Evolutionary conservation across 2,888 invertebrate species (phyloP), one percentile per base, ranked within the genome.

Genomic region (Gasteruption jaculator): DNA sequence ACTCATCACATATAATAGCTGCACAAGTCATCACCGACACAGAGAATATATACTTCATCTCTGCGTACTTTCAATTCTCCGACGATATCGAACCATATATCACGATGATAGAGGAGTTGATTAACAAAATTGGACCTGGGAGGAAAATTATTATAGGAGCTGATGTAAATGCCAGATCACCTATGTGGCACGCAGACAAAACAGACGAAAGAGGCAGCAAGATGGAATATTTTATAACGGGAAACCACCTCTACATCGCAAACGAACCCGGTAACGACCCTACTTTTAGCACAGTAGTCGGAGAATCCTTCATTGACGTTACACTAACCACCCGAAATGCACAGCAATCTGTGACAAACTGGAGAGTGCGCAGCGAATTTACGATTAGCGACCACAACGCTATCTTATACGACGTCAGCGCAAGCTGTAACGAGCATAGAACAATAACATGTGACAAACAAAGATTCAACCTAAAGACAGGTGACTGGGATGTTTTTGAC

Each of bases 141-240:
- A 25, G 29, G 3, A 33, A 21, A 6, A 15, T 49, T 10, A 3
- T 49, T 5, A 18, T 48, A 1, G 25, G 30, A 2, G 21, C 31
- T 12, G 48, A 48, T 11, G 34, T 38, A 1, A 50, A 50, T 14
- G 38, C 44, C 1, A 44, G 33, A 8, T 45, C 50, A 0, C 8
- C 5, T 3, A 2, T 38, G 1, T 49, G 47, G 43, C 21, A 24
- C 16, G 38, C 43, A 2, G 26, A 20, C 0, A 6, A 3, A 1
- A 6, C 31, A 0, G 37, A 48, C 19, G 27, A 21, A 0, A 19
- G 32, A 10, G 50, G 47, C 1, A 11, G 4, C 2, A 0, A 1
- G 0, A 19, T 29, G 1, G 47, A 48, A 7, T 43, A 47, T 4
- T 41, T 47, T 21, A 5, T 50, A 0, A 3, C 24, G 0, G 32